phyloP scores from a whole-genome alignment of 2,113 vertebrate species.

The Anthoscopus minutus region DNA sequence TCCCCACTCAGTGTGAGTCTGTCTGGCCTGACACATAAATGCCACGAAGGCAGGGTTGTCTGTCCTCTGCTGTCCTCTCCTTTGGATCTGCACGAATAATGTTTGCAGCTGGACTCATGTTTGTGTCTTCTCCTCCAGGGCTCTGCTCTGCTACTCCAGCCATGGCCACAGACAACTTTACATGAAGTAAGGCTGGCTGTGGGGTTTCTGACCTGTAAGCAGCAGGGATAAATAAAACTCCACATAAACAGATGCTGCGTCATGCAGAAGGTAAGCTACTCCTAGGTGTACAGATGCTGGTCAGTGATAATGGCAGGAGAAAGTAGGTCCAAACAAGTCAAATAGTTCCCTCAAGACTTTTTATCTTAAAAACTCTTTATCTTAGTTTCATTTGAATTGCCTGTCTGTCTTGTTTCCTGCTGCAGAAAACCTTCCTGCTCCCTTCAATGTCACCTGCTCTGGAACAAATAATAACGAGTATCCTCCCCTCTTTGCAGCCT shows the following conservation, averaged over 20 bases:
- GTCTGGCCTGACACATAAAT: neutral
- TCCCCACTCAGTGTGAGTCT: rapidly evolving
- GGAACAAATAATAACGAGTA: rapidly evolving
- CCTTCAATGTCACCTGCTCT: neutral
- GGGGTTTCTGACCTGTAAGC: neutral
- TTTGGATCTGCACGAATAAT: neutral
- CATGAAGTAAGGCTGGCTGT: neutral
- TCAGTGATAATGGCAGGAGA: neutral
- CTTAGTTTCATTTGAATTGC: neutral
- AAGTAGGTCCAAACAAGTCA: neutral
- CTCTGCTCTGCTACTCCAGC: neutral
- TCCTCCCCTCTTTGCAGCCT: neutral
- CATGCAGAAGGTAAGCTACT: neutral
- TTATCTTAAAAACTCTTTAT: neutral
- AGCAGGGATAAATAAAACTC: neutral
- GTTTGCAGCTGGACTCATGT: neutral
- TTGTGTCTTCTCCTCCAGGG: neutral
- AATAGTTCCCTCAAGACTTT: neutral
- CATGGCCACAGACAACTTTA: neutral
- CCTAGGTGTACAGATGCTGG: neutral
- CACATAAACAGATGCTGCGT: neutral
- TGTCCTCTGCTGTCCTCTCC: neutral
- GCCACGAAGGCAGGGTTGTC: neutral
- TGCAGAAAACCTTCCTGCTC: neutral
- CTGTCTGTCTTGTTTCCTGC: neutral